phyloP scores from a whole-genome alignment of 2,888 invertebrate species.

The Perizoma affinitatum region DNA sequence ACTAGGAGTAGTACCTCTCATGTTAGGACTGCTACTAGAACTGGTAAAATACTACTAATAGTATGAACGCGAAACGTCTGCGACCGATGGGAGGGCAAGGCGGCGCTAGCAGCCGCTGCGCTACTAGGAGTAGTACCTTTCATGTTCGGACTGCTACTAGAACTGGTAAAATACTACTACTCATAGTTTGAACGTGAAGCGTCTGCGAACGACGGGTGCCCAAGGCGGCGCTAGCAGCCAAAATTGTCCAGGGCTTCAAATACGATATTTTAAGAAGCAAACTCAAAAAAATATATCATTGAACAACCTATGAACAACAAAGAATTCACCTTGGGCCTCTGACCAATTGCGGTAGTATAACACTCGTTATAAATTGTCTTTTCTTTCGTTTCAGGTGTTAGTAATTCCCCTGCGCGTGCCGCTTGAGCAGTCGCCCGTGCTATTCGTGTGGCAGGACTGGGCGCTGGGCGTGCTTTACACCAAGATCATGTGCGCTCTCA shows the following conservation, averaged over 20 bases:
- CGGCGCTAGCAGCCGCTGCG: conserved; percentile 89
- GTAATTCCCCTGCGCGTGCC: conserved; percentile 97
- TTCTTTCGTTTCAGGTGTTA: conserved; percentile 75
- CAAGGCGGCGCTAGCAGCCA: conserved; percentile 89
- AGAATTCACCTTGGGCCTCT: no score
- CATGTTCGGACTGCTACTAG: conserved; percentile 95
- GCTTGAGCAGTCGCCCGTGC: conserved; percentile 94
- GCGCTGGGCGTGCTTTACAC: conserved; percentile 98
- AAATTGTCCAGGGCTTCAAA: no score
- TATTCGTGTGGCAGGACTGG: conserved; percentile 98
- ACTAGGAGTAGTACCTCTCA: conserved; percentile 94
- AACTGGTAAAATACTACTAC: conserved; percentile 83
- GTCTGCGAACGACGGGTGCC: conserved; percentile 88
- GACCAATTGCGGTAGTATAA: no score
- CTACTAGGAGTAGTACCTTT: conserved; percentile 96
- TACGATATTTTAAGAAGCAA: no score
- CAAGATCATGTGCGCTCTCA: conserved; percentile 97
- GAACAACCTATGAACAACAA: no score
- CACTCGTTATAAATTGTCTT: neutral
- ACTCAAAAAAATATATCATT: neutral
- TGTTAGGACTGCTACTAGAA: conserved; percentile 96
- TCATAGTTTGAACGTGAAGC: no score
- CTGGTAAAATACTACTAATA: conserved; percentile 72
- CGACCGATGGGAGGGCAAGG: conserved; percentile 89
- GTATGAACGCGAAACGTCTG: conserved; percentile 61